A percentile compares a stretch with the other conserved stretches of the same genome.
These are phyloP conservation scores for Antheraea mylitta DNA, from an alignment of 1,140 invertebrate species.

Conservation along the genomic window DNA sequence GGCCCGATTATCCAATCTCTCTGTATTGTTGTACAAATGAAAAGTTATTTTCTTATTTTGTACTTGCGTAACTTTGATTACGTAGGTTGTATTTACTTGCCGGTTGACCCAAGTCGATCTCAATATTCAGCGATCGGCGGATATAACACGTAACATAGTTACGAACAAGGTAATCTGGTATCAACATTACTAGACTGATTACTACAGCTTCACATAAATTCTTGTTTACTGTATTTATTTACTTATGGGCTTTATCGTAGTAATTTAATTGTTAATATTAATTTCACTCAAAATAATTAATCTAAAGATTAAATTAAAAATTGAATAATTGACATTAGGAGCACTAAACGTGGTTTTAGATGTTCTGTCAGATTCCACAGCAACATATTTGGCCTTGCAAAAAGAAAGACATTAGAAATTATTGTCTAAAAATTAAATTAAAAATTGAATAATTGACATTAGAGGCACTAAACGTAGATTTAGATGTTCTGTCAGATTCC, in stretches of 20 bases:
- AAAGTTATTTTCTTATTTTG: not conserved
- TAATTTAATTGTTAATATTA: no score
- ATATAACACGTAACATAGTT: conserved; percentile 26
- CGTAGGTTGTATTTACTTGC: conserved; percentile 1
- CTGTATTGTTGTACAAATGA: not conserved
- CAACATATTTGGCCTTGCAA: no score
- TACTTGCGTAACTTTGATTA: conserved; percentile 7
- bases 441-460: no score
- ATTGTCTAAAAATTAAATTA: no score
- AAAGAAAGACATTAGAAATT: no score
- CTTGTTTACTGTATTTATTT: not conserved
- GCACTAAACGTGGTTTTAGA: no score
- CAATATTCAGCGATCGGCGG: conserved; percentile 28
- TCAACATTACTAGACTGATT: conserved; percentile 13
- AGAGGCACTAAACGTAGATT: no score
- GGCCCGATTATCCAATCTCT: not conserved
- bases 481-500: no score
- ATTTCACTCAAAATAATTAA: no score
- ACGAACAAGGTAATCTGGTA: conserved; percentile 30
- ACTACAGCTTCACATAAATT: not conserved
- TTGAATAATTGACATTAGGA: no score
- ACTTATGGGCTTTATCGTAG: not conserved
- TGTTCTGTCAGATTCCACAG: no score
- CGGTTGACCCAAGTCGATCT: conserved; percentile 25
- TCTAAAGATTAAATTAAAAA: no score